Evolutionary conservation across 2,797 vertebrate genomes (phyloP), one percentile per base, ranked within the genome.

Genomic region (Ciconia nigra): DNA sequence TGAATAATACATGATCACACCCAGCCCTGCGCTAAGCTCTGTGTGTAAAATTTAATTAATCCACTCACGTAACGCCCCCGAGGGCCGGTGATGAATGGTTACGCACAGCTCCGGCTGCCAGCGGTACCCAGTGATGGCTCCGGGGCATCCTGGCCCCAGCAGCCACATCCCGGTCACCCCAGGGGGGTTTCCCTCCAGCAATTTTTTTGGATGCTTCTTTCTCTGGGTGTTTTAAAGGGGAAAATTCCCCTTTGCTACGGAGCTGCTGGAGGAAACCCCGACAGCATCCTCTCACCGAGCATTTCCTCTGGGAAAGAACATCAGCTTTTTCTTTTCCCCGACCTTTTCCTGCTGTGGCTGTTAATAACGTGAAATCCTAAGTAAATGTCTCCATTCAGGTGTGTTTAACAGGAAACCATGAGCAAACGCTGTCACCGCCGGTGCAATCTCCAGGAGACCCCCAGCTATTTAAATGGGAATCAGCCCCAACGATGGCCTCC

Each of bases 1-100:
- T 96, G 89, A 94, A 96, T 90, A 94, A 96, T 91, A 33, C 90
- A 87, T 67, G 77, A 31, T 33, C 90, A 17, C 80, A 22, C 79
- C 90, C 91, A 65, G 79, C 89, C 52, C 84, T 10, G 90, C 25
- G 44, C 87, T 59, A 15, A 92, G 69, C 31, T 51, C 79, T 11
- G 51, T 13, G 66, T 59, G 83, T 19, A 49, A 78, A 29, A 61
- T 90, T 58, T 59, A 76, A 96, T 96, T 44, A 76, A 96, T 92
- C 73, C 77, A 59, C 93, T 41, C 66, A 2, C 28, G 18, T 13
- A 74, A 71, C 15, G 19, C 37, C 79, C 79, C 52, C 26, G 28
- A 17, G 85, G 76, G 79, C 52, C 2, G 58, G 16, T 22, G 67
- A 66, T 29, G 92, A 28, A 66, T 12, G 55, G 78, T 58, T 80